Base-by-base conservation (phyloP, 2,113 vertebrate genomes). In the Gambusia affinis region DNA sequence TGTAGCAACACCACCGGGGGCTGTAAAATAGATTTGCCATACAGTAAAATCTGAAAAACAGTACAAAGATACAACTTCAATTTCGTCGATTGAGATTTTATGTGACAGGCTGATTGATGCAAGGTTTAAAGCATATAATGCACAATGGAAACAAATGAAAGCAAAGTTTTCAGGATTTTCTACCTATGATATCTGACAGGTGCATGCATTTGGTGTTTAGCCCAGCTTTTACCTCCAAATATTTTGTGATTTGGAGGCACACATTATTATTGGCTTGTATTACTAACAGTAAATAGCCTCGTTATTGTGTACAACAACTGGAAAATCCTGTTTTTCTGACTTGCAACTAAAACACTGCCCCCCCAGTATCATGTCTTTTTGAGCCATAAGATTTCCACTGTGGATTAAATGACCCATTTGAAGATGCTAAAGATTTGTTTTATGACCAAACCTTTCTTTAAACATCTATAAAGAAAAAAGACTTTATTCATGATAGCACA, bases 1-100 rank as follows among this genome's bases (percentile, higher is more conserved):
- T 15, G 44, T 57, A 85, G 60, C 4, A 27, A 44, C n/a, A 70
- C 64, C 12, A 62, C 42, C 68, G 73, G n/a, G 24, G 35, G 47
- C 44, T 69, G 24, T 75, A 31, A 72, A 82, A 44, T 19, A 35
- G n/a, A 67, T 69, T 31, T 39, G 22, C 54, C 66, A 0, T 62
- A 51, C 22, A 65, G 68, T 35, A 57, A 57, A 17, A 24, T 24
- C 10, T 37, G 3, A 19, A 62, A 65, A 37, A 68, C 31, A 37
- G 29, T 27, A 14, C n/a, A 7, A 64, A 24, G n/a, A 27, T 27
- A 27, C 27, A n/a, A 24, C 17, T 57, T 57, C 24, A n/a, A 8
- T 57, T 22, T n/a, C 8, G n/a, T 4, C 14, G 4, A 42, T 47
- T 47, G 44, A 47, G 44, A 47, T 47, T 47, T 17, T 19, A 17